Evolutionary conservation across 2,888 invertebrate genomes (phyloP), one percentile per base, ranked within the genome.

Genomic region (Mesodorylaimus sp.): DNA sequence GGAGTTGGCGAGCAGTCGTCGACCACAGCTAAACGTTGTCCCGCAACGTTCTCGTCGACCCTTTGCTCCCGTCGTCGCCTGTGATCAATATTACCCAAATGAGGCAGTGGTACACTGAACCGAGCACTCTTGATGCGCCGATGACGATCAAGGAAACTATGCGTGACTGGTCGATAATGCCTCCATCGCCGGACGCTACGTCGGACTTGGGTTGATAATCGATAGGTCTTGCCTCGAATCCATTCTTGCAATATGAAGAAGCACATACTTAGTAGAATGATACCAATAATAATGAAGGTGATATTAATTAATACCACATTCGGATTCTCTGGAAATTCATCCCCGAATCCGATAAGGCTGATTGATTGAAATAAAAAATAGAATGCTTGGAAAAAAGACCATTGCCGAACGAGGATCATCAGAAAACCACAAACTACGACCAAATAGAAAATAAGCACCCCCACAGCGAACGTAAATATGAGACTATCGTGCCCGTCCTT

Each of bases 321-420:
- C 28, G 49, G 41, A n/a, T 48, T 16, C 5, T 3, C 3, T 3
- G 49, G 49, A 47, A 43, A 48, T n/a, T 26, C 19, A 45, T 68
- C 68, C 3, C 68, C 68, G 50, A 68, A 67, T 13, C 89, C 91
- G 48, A 91, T 87, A 1, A 89, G 89, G 1, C 86, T 84, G 79
- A 88, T 84, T 1, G 88, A 87, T 59, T 89, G 83, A 65, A 91
- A 89, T 1, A 91, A 83, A 66, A 89, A 91, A 67, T 91, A 91
- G 66, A 91, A 87, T 0, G 88, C 79, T 53, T 84, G 82, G 59
- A 87, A 80, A 68, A 84, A 82, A 13, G 75, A 74, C 89, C 89
- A 91, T 0, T 25, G 28, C 24, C 66, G 84, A 43, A 50, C 82
- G 23, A 39, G 16, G n/a, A 25, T 10, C 5, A 48, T 10, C 3